Conservation (phyloP, 2,888 invertebrate genomes). For the Tachystola acroxantha region DNA sequence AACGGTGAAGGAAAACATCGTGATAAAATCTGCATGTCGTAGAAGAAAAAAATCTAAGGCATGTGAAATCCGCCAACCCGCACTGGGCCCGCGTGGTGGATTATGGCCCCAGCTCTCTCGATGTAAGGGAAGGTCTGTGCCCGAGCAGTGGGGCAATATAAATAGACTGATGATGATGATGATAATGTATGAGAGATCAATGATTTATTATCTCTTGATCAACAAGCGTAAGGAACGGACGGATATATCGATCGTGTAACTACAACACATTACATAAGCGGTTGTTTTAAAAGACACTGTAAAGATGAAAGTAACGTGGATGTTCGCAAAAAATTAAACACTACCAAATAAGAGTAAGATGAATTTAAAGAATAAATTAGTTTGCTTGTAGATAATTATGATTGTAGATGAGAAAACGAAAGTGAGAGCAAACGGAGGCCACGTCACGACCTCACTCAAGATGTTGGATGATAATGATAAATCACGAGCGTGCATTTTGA, state of each 20-base stretch:
- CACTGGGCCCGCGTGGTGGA: no score
- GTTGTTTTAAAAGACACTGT: no score
- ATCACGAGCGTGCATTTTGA: constrained; percentile 3
- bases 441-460: constrained; percentile 11
- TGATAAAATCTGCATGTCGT: no score
- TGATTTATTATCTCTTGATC: background rate
- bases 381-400: constrained; percentile 8
- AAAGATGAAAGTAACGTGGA: background rate
- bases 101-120: no score
- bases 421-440: constrained; percentile 15
- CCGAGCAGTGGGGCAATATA: no score
- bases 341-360: background rate
- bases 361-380: constrained; percentile 7
- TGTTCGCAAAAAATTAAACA: background rate
- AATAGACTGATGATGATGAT: no score
- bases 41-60: no score
- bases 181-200: background rate
- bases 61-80: no score
- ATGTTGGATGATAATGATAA: constrained; percentile 6
- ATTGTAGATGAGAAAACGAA: constrained; percentile 12
- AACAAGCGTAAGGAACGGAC: no score
- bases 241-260: background rate
- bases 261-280: no score
- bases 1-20: no score
- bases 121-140: no score